Conservation (phyloP, 2,113 vertebrate species). For the Silurus glanis region DNA sequence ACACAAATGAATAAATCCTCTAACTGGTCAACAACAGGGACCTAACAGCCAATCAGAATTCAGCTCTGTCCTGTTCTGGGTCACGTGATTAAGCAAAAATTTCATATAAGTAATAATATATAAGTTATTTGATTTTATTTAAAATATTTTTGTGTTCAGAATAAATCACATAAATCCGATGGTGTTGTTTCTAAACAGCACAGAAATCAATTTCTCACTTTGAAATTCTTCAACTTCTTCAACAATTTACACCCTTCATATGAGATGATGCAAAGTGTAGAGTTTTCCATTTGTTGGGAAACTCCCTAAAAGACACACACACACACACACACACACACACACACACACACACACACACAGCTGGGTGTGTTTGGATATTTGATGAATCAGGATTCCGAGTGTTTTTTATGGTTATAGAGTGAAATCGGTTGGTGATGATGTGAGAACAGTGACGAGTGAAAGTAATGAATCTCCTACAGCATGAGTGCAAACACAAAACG, state of each 20-base stretch:
- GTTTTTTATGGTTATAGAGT: not conserved
- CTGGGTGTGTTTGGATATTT: not conserved
- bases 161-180: not conserved
- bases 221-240: not conserved
- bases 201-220: not conserved
- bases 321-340: not conserved
- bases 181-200: not conserved
- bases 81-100: not conserved
- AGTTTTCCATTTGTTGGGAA: constrained; percentile 18
- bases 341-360: not conserved
- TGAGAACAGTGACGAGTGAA: not conserved
- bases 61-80: not conserved
- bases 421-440: not conserved
- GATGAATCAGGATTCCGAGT: not conserved
- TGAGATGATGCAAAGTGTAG: not conserved
- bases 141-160: not conserved
- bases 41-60: not conserved
- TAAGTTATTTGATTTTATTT: not conserved
- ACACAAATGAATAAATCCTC: not conserved
- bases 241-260: not conserved
- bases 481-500: not conserved
- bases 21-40: not conserved
- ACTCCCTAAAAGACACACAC: constrained; percentile 5
- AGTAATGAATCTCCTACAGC: not conserved
- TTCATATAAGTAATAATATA: not conserved